Conservation (phyloP, 1,140 invertebrate species). For the Platyscapa corneri region DNA sequence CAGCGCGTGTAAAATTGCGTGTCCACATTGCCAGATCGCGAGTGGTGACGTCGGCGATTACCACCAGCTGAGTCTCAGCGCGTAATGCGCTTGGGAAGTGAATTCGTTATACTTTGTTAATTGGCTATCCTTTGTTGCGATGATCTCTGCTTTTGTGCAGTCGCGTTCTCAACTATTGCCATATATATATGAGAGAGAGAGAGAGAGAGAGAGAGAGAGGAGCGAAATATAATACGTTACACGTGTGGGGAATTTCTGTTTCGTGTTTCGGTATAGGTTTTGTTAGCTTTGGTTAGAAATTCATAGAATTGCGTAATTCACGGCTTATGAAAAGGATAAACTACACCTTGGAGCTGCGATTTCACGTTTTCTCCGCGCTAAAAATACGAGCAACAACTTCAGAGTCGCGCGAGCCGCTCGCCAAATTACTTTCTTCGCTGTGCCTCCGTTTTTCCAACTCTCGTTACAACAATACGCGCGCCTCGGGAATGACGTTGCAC, state of each 20-base stretch:
- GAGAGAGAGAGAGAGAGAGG: neutral
- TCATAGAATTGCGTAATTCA: neutral
- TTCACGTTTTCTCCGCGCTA: neutral
- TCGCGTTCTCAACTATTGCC: neutral
- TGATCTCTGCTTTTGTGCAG: neutral
- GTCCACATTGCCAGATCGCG: too few relatives aligned
- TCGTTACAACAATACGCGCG: too few relatives aligned
- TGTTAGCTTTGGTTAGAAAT: neutral
- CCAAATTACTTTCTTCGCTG: neutral
- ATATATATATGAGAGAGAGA: neutral
- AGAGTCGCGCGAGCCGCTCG: neutral
- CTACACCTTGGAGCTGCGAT: neutral
- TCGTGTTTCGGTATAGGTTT: neutral
- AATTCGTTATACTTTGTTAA: neutral
- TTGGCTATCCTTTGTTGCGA: neutral
- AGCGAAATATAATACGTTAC: neutral
- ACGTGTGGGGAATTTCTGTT: neutral
- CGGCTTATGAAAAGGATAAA: neutral
- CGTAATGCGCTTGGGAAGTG: neutral
- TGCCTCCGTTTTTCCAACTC: neutral
- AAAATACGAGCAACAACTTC: neutral
- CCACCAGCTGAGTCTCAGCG: neutral
- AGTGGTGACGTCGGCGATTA: neutral
- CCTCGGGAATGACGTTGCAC: too few relatives aligned
- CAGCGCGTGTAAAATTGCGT: neutral